These are phyloP conservation scores for Dicycla oo DNA, from an alignment of 2,888 invertebrate species.

Conservation along the genomic window DNA sequence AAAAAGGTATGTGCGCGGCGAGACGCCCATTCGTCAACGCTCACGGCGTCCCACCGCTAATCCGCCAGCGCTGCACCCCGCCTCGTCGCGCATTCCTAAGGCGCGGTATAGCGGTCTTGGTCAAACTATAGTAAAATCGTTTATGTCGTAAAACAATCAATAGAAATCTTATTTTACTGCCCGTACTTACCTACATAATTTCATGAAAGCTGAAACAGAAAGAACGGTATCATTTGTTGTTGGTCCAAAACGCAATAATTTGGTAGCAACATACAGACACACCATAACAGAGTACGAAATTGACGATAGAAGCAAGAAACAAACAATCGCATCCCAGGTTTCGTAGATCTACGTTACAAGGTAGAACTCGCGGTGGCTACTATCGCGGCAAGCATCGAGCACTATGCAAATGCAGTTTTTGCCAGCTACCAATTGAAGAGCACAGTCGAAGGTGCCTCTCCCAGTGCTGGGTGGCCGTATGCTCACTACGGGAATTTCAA, in stretches of 20 bases:
- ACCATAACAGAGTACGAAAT: background rate
- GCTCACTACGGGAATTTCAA: constrained; percentile 50
- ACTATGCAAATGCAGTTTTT: constrained; percentile 90
- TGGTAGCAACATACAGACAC: background rate
- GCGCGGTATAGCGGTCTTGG: too few species aligned
- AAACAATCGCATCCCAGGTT: constrained; percentile 69
- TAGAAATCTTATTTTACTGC: background rate
- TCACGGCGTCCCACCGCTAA: too few species aligned
- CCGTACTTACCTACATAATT: background rate
- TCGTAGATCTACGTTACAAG: constrained; percentile 66
- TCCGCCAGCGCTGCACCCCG: too few species aligned
- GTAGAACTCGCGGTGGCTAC: constrained; percentile 77
- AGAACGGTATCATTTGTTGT: background rate
- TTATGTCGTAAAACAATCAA: background rate
- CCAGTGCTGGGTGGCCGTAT: constrained; percentile 81
- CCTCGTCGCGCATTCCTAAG: too few species aligned
- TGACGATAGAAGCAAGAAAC: background rate
- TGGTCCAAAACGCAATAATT: background rate
- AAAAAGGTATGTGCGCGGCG: too few species aligned
- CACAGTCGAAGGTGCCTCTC: constrained; percentile 77
- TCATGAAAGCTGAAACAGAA: background rate
- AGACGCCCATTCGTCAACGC: too few species aligned
- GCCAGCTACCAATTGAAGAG: constrained; percentile 87
- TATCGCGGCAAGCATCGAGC: constrained; percentile 85
- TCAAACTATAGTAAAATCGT: too few species aligned